Conservation (phyloP, 2,888 invertebrate species). For the Drosophila subquinaria region DNA sequence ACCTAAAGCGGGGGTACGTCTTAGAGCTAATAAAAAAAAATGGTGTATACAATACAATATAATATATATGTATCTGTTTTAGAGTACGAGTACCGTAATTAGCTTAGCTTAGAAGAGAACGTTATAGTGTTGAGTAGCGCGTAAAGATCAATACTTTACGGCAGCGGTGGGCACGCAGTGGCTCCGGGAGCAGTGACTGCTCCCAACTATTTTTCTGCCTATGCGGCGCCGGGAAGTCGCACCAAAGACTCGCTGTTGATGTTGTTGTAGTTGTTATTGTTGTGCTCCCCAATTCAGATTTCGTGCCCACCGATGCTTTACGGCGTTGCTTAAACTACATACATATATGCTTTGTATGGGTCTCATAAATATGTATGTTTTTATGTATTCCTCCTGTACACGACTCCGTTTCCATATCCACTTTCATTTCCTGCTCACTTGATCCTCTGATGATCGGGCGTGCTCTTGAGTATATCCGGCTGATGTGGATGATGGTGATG, state of each 20-base stretch:
- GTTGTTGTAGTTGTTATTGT: too few species aligned
- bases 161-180: neutral
- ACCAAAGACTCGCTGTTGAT: too few species aligned
- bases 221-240: too few species aligned
- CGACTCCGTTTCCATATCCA: neutral
- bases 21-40: conserved; percentile 69
- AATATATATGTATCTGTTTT: conserved; percentile 28
- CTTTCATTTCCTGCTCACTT: conserved; percentile 76
- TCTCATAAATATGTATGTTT: conserved; percentile 14
- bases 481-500: conserved; percentile 84
- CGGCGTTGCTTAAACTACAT: conserved; percentile 19
- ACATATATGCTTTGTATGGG: conserved; percentile 3
- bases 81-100: conserved; percentile 66
- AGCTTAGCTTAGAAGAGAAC: conserved; percentile 73
- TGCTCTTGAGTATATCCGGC: conserved; percentile 94
- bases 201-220: too few species aligned
- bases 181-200: too few species aligned
- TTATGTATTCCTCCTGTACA: conserved; percentile 16
- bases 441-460: conserved; percentile 91
- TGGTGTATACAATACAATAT: conserved; percentile 40
- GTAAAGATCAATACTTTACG: conserved; percentile 32
- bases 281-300: too few species aligned
- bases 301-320: neutral
- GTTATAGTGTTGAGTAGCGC: conserved; percentile 58
- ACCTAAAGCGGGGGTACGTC: conserved; percentile 42